Percentiles rank a stretch among this genome's conserved stretches.
phyloP scores from a whole-genome alignment of 92 coral and sea anemone species.

The Hydrozoanthus gracilis region DNA sequence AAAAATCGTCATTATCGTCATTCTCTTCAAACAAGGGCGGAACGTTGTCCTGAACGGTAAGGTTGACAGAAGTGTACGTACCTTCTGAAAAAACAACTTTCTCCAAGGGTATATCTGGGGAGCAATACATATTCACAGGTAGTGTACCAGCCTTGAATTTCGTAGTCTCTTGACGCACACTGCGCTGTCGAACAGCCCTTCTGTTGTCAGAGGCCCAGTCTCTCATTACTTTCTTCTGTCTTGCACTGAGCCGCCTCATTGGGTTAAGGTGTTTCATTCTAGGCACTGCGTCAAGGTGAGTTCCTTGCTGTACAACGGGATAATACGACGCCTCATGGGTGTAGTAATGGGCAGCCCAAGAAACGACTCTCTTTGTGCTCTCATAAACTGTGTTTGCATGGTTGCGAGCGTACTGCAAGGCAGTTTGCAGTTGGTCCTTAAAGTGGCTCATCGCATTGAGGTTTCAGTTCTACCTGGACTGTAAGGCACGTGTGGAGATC shows the following conservation, averaged over 20 bases:
- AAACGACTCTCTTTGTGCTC: constrained; percentile 17
- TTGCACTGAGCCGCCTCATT: background rate
- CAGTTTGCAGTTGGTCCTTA: constrained; percentile 43
- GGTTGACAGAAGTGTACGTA: too few species aligned
- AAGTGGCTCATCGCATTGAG: constrained; percentile 60
- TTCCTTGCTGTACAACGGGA: constrained; percentile 12
- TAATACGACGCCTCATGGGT: constrained; percentile 35
- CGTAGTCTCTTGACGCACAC: constrained; percentile 51
- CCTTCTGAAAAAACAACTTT: too few species aligned
- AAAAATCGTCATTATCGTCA: background rate
- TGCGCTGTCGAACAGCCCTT: constrained; percentile 47
- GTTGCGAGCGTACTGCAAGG: constrained; percentile 37
- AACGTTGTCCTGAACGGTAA: background rate
- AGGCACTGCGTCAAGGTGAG: constrained; percentile 25
- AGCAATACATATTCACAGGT: constrained; percentile 51
- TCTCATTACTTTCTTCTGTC: constrained; percentile 2
- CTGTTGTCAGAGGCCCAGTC: constrained; percentile 47
- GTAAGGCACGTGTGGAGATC: constrained; percentile 50
- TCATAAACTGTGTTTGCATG: constrained; percentile 37
- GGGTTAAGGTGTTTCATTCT: constrained; percentile 20
- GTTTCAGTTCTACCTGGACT: constrained; percentile 61
- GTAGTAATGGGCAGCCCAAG: constrained; percentile 42
- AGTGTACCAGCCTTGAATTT: constrained; percentile 54
- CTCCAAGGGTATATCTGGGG: constrained; percentile 24
- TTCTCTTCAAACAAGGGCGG: background rate